These are phyloP conservation scores for Nycticorax nycticorax DNA, from an alignment of 2,113 vertebrate species.

Conservation along the genomic window DNA sequence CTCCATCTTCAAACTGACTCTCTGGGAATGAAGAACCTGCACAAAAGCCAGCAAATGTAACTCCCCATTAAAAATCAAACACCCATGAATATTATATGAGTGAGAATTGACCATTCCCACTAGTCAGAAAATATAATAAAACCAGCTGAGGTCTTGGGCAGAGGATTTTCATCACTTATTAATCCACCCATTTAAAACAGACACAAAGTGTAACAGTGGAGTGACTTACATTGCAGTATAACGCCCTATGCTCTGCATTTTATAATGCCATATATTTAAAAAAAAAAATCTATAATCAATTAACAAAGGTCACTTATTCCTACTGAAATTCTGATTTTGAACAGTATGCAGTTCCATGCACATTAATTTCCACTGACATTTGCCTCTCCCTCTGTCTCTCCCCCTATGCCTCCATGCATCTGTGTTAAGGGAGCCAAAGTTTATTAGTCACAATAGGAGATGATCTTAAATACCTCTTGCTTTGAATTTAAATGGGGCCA, in stretches of 20 bases:
- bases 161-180: slow-evolving; percentile 53
- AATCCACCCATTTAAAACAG: slow-evolving; percentile 5
- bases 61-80: slow-evolving; percentile 80
- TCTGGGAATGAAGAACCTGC: background rate
- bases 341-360: background rate
- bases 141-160: background rate
- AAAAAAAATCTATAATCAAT: slow-evolving; percentile 23
- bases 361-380: slow-evolving; percentile 52
- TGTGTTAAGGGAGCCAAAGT: slow-evolving; percentile 43
- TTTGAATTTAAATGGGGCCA: slow-evolving; percentile 39
- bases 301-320: slow-evolving; percentile 25
- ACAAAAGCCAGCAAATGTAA: slow-evolving; percentile 7
- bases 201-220: background rate
- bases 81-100: slow-evolving; percentile 84
- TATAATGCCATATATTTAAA: background rate
- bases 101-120: slow-evolving; percentile 69
- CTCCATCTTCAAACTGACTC: background rate
- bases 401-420: background rate
- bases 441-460: slow-evolving; percentile 53
- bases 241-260: background rate
- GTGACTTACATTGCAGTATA: background rate
- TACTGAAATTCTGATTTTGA: slow-evolving; percentile 49
- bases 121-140: slow-evolving; percentile 67
- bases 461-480: slow-evolving; percentile 31
- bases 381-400: background rate